phyloP scores from a whole-genome alignment of 2,113 vertebrate genomes.

The Xenopus borealis region DNA sequence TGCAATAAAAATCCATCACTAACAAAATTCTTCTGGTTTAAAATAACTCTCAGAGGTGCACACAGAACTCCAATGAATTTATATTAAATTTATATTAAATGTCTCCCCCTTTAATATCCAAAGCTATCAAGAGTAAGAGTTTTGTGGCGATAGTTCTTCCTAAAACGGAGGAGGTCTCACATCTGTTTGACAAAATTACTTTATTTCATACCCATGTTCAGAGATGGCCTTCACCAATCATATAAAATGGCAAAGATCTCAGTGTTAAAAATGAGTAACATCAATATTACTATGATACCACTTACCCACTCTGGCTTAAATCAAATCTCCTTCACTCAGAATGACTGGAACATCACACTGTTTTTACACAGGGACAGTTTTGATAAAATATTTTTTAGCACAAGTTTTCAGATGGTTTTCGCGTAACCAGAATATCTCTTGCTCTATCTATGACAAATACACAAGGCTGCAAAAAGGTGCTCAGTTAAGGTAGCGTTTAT shows the following conservation, averaged over 20 bases:
- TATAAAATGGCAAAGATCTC: conserved; percentile 40
- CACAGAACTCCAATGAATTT: conserved; percentile 17
- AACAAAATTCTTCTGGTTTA: conserved; percentile 14
- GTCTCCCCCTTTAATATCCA: conserved; percentile 13
- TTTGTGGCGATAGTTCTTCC: conserved; percentile 19
- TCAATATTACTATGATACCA: conserved; percentile 39
- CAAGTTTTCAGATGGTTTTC: background rate
- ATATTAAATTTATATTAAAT: conserved; percentile 10
- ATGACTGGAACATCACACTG: conserved; percentile 22
- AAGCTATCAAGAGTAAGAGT: conserved; percentile 24
- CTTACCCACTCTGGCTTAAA: conserved; percentile 30
- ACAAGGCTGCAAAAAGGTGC: too few relatives aligned
- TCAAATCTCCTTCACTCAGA: conserved; percentile 28
- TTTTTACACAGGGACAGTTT: conserved; percentile 15
- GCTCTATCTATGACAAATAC: too few relatives aligned
- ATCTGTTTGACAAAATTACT: conserved; percentile 31
- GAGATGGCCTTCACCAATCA: conserved; percentile 43
- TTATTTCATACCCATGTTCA: conserved; percentile 38
- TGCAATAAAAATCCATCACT: conserved; percentile 29
- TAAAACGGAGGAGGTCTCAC: conserved; percentile 28
- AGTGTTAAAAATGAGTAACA: conserved; percentile 40
- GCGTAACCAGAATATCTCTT: conserved; percentile 2
- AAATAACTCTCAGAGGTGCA: conserved; percentile 9
- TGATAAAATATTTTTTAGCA: conserved; percentile 39
- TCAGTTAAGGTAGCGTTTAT: too few relatives aligned